These are phyloP conservation scores for Drosophila koepferae DNA, from an alignment of 2,888 invertebrate species.

Conservation along the genomic window DNA sequence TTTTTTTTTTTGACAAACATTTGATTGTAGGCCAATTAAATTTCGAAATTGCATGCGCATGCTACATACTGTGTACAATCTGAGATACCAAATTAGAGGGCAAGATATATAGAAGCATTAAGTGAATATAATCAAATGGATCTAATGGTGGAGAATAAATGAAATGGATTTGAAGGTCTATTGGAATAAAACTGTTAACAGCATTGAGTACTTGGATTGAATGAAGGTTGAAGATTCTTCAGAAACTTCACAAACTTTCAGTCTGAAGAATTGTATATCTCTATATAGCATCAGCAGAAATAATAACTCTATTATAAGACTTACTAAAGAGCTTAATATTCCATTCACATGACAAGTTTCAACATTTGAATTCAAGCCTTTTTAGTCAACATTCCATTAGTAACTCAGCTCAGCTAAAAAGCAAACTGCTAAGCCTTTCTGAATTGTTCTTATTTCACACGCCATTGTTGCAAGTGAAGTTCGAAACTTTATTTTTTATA, in stretches of 20 bases:
- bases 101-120: background rate
- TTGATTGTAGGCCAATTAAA: constrained; percentile 17
- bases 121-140: background rate
- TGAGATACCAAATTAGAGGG: background rate
- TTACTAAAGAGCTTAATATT: background rate
- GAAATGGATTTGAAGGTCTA: no score
- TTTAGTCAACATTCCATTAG: no score
- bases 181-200: background rate
- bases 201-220: background rate
- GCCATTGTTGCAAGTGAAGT: background rate
- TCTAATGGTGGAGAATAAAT: background rate
- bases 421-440: background rate
- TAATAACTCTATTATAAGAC: background rate
- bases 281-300: background rate
- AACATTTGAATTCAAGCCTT: background rate
- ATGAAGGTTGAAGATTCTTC: background rate
- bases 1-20: constrained; percentile 1
- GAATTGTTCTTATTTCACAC: background rate
- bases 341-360: background rate
- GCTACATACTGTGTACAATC: background rate
- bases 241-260: no score
- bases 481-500: background rate
- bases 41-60: constrained; percentile 8
- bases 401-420: background rate
- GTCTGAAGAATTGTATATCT: background rate